Evolutionary conservation across 2,113 vertebrate species (phyloP).

Genomic region (Dicaeum eximium): DNA sequence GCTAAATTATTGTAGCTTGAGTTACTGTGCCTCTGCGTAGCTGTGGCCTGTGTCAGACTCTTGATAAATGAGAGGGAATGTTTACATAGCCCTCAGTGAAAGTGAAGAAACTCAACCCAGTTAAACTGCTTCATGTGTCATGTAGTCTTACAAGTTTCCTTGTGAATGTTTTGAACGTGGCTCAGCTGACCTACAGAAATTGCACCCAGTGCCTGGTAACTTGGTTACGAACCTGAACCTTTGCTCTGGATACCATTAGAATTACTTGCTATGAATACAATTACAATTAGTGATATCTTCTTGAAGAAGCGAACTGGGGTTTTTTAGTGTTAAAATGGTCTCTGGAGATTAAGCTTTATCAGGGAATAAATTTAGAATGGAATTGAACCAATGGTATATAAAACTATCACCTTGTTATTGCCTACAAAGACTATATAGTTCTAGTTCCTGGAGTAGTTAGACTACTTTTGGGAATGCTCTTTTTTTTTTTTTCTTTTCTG

Average conservation of each 20-base stretch:
- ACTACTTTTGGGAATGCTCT: not conserved
- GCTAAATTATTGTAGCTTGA: not conserved
- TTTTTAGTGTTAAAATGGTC: not conserved
- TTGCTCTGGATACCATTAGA: not conserved
- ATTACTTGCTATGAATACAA: not conserved
- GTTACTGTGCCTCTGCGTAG: not conserved
- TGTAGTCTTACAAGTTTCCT: not conserved
- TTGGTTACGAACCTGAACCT: not conserved
- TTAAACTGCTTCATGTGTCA: not conserved
- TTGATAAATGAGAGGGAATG: not conserved
- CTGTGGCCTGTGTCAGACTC: not conserved
- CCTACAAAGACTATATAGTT: not conserved
- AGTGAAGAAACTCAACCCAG: not conserved
- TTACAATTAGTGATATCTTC: not conserved
- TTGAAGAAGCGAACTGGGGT: not conserved
- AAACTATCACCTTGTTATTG: not conserved
- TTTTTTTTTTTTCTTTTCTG: not conserved
- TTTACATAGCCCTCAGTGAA: not conserved
- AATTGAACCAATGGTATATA: not conserved
- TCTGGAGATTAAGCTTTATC: not conserved
- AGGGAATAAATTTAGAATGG: not conserved
- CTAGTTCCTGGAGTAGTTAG: not conserved
- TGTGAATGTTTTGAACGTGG: not conserved
- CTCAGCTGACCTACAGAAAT: not conserved
- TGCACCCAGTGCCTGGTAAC: not conserved